Percentiles rank a stretch among this genome's conserved stretches.
Conservation (phyloP, 2,797 vertebrate genomes). For the Hydrophis major region DNA sequence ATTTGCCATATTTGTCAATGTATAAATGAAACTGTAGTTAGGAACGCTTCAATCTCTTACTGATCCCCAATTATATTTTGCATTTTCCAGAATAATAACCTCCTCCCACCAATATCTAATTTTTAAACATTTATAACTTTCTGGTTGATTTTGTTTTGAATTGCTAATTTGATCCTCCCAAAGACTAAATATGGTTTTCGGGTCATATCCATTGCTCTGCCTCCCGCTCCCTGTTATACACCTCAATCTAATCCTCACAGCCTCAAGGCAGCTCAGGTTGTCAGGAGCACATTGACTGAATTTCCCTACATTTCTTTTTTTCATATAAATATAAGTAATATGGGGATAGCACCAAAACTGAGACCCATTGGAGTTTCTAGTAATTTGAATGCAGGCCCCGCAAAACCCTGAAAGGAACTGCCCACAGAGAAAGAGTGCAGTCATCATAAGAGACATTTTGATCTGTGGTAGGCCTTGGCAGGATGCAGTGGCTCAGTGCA, state of each 20-base stretch:
- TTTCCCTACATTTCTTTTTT: not conserved
- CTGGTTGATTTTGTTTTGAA: not conserved
- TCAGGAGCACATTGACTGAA: not conserved
- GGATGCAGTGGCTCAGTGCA: too few species aligned
- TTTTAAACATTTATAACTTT: not conserved
- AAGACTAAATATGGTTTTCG: not conserved
- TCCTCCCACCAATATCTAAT: not conserved
- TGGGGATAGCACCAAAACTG: not conserved
- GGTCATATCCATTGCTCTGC: not conserved
- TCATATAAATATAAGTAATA: not conserved
- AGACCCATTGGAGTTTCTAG: not conserved
- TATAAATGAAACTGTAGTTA: not conserved
- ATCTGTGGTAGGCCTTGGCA: not conserved
- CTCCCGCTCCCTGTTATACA: not conserved
- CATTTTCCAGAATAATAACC: not conserved
- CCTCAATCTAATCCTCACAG: not conserved
- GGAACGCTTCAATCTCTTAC: not conserved
- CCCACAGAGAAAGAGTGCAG: not conserved
- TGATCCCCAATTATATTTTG: not conserved
- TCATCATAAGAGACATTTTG: not conserved
- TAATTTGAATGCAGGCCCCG: not conserved
- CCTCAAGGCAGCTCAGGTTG: not conserved
- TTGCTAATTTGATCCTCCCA: not conserved
- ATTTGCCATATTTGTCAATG: not conserved
- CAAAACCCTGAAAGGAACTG: not conserved